Evolutionary conservation across 2,888 invertebrate species (phyloP).

Genomic region (Clitarchus hookeri): DNA sequence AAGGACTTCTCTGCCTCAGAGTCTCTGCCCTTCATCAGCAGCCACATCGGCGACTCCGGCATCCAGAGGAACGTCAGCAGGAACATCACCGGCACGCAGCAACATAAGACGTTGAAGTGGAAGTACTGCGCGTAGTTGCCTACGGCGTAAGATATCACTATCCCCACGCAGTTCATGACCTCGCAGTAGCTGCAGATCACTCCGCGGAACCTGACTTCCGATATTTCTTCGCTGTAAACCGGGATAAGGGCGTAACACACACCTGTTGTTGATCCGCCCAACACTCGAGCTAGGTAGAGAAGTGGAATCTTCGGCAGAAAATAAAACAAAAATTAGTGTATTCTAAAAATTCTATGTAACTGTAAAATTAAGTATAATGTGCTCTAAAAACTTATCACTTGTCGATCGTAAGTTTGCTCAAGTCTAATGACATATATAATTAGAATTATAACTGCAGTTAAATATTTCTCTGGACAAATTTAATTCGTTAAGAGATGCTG

Average conservation of each 20-base stretch:
- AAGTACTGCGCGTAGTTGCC: slow-evolving; percentile 74
- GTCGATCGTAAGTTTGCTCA: no score
- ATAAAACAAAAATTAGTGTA: no score
- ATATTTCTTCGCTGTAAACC: slow-evolving; percentile 87
- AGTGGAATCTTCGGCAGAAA: background rate
- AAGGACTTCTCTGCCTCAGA: slow-evolving; percentile 68
- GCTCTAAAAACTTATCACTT: no score
- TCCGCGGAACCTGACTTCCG: slow-evolving; percentile 82
- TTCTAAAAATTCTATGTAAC: no score
- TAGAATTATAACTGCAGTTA: no score
- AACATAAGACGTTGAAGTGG: slow-evolving; percentile 60
- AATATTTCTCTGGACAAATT: no score
- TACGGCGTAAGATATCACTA: slow-evolving; percentile 69
- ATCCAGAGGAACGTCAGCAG: slow-evolving; percentile 67
- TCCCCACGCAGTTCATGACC: slow-evolving; percentile 70
- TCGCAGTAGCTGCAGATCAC: slow-evolving; percentile 81
- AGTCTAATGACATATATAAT: no score
- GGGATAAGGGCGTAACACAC: slow-evolving; percentile 65
- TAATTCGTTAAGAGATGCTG: no score
- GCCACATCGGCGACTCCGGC: slow-evolving; percentile 81
- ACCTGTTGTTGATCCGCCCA: background rate
- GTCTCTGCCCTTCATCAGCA: slow-evolving; percentile 62
- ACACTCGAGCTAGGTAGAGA: background rate
- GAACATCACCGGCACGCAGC: slow-evolving; percentile 64
- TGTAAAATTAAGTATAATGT: no score